These are phyloP conservation scores for Cyclina sinensis DNA, from an alignment of 1,140 invertebrate genomes.

Conservation along the genomic window DNA sequence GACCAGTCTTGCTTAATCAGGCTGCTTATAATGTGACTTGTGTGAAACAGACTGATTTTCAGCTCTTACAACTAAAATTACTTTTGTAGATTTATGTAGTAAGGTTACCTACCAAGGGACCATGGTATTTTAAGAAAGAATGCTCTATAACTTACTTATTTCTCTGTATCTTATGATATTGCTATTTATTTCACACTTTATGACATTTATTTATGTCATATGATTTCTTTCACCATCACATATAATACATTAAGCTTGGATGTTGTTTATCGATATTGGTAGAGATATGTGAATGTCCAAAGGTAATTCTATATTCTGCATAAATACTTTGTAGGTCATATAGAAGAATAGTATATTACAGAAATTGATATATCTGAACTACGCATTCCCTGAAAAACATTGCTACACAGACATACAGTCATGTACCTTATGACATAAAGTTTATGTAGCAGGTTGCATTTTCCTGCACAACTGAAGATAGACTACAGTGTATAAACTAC, in stretches of 20 bases:
- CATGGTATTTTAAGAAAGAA: constrained; percentile 12
- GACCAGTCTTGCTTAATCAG: constrained; percentile 3
- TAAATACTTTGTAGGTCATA: too few relatives aligned
- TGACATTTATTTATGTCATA: constrained; percentile 33
- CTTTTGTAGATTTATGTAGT: background rate
- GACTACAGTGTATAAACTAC: too few relatives aligned
- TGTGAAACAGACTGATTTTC: background rate
- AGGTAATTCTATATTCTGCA: too few relatives aligned
- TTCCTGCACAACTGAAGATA: too few relatives aligned
- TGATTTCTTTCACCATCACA: constrained; percentile 24
- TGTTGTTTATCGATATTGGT: constrained; percentile 52
- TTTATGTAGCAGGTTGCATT: too few relatives aligned
- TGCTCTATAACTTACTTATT: background rate
- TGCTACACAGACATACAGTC: too few relatives aligned
- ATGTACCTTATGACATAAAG: too few relatives aligned
- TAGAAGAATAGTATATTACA: too few relatives aligned
- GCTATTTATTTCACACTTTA: constrained; percentile 40
- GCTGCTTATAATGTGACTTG: background rate
- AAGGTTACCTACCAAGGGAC: constrained; percentile 16
- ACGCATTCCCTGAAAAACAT: too few relatives aligned
- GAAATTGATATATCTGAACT: background rate
- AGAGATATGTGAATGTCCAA: background rate
- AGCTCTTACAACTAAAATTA: background rate
- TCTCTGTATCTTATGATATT: constrained; percentile 38
- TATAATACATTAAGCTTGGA: constrained; percentile 54